Percentiles rank a stretch among this genome's conserved stretches.
These are phyloP conservation scores for Hormaphis cornu DNA, from an alignment of 1,140 invertebrate species.

Conservation along the genomic window DNA sequence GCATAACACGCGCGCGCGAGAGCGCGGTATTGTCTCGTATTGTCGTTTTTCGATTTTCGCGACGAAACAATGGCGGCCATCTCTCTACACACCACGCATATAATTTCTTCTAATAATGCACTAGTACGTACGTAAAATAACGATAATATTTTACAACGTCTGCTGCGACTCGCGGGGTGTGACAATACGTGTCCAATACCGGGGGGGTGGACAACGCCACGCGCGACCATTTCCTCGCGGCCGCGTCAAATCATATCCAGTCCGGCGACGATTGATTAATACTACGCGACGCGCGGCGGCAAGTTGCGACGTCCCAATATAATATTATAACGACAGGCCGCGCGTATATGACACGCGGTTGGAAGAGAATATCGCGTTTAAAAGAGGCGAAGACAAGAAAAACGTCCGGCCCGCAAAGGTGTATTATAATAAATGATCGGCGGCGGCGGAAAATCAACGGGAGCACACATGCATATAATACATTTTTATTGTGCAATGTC, in stretches of 20 bases:
- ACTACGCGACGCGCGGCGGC: neutral
- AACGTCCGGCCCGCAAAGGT: constrained; percentile 2
- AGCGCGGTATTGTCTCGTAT: constrained; percentile 23
- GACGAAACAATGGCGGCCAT: neutral
- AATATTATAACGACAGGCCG: constrained; percentile 2
- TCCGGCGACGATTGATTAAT: neutral
- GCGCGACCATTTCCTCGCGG: too few species aligned
- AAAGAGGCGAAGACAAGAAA: too few species aligned
- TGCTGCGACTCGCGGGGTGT: too few species aligned
- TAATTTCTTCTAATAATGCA: too few species aligned
- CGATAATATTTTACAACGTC: too few species aligned
- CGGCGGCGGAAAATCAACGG: constrained; percentile 6
- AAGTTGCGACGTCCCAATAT: neutral
- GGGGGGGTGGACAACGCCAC: too few species aligned
- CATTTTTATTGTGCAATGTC: constrained; percentile 6
- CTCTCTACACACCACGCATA: neutral
- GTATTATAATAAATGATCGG: constrained; percentile 23
- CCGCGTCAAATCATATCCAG: neutral
- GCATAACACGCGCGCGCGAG: neutral
- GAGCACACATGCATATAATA: neutral
- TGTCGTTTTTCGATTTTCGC: constrained; percentile 5
- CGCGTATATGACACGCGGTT: neutral
- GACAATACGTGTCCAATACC: too few species aligned
- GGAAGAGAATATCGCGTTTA: too few species aligned
- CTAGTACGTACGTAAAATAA: too few species aligned